Base-by-base conservation (phyloP, 2,797 vertebrate genomes). In the Sardinella longiceps region DNA sequence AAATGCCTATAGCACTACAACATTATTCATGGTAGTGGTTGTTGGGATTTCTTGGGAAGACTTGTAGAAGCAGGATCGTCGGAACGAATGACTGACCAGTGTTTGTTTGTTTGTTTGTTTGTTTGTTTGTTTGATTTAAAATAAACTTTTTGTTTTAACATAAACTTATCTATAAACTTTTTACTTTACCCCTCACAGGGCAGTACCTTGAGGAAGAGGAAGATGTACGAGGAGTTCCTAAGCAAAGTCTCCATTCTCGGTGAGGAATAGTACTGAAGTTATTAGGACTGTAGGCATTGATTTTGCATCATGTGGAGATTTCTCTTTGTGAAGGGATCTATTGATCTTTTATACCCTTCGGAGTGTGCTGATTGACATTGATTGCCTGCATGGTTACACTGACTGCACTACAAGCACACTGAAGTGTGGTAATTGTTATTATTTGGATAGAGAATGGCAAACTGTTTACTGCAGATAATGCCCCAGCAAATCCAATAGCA, bases 161-260 rank as follows among this genome's bases (percentile, higher is more conserved):
- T 74, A 43, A 43, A 43, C 43, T 45, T 2, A 45, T 45, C 43
- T 3, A 45, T 45, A 45, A 3, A 7, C 12, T 14, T 39, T 46
- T 46, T 83, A 43, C 50, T 81, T 3, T 88, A 87, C 66, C 9
- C 86, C 30, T 87, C 85, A 0, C 83, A 99, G 98, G 98, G 98
- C 88, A 99, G 98, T 92, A 99, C 98, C 87, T 95, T 99, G 92
- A 97, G 98, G 91, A 99, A 99, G 95, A 95, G 98, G 89, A 99
- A 99, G 95, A 99, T 99, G 98, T 99, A 99, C 60, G 98, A 99
- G 88, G 98, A 99, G 89, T 99, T 99, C 95, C 97, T 99, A 90
- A 98, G 97, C 92, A 99, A 99, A 95, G 98, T 99, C 43, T 99
- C 98, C 83, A 99, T 99, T 94, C 92, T 99, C 92, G 98, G 98